Evolutionary conservation across 2,797 vertebrate species (phyloP).

Genomic region (Peromyscus aztecus): DNA sequence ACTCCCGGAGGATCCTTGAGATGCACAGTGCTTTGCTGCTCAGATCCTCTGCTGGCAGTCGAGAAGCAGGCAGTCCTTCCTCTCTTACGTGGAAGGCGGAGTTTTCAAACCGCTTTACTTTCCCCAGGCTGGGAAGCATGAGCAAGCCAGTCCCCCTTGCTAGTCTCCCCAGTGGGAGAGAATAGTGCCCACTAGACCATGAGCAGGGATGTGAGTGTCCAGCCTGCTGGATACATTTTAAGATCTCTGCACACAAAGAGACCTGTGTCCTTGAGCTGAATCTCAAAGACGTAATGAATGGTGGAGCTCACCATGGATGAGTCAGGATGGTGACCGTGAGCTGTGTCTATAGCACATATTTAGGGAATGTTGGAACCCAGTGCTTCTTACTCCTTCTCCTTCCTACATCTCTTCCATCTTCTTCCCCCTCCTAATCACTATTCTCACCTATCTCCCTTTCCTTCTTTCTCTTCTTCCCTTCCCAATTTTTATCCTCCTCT

Average conservation of each 20-base stretch:
- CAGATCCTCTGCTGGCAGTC: not conserved
- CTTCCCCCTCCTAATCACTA: not conserved
- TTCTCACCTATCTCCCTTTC: not conserved
- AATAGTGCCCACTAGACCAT: not conserved
- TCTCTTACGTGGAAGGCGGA: not conserved
- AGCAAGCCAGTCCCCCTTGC: fast-evolving
- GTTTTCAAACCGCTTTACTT: not conserved
- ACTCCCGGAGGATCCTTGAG: not conserved
- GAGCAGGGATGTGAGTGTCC: not conserved
- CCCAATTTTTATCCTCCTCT: too few species aligned
- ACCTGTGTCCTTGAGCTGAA: not conserved
- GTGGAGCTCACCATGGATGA: not conserved
- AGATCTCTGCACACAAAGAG: not conserved
- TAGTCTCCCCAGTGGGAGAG: not conserved
- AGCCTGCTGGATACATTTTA: not conserved
- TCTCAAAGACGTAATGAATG: not conserved
- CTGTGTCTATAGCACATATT: not conserved
- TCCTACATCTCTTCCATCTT: too few species aligned
- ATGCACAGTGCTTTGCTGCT: not conserved
- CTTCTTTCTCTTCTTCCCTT: not conserved
- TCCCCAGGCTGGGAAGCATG: not conserved
- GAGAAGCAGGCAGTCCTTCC: not conserved
- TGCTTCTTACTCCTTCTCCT: not conserved
- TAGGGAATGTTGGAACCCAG: not conserved
- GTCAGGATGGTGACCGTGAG: not conserved